Evolutionary conservation across 2,888 invertebrate species (phyloP).

Genomic region (Heliothis peltigera): DNA sequence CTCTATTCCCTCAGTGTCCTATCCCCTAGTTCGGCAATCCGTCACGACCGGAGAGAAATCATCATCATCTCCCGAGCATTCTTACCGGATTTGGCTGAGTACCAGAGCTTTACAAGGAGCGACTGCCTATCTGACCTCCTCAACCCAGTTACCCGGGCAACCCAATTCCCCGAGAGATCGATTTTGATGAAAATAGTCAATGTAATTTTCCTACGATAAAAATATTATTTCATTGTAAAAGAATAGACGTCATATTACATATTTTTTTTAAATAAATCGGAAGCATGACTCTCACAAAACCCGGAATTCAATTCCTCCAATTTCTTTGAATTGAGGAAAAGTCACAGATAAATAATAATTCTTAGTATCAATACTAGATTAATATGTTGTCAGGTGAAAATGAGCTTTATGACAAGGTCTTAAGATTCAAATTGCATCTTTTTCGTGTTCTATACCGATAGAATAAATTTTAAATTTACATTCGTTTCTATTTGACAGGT

Average conservation of each 20-base stretch:
- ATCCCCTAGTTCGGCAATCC: no score
- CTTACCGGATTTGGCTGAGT: no score
- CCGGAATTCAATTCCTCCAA: background rate
- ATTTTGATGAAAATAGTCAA: background rate
- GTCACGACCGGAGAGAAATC: no score
- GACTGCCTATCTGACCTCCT: no score
- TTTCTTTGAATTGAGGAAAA: slow-evolving; percentile 31
- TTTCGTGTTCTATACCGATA: background rate
- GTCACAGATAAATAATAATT: slow-evolving; percentile 30
- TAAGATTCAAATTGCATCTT: slow-evolving; percentile 19
- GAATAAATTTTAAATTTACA: background rate
- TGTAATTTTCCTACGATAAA: background rate
- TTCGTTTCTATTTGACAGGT: background rate
- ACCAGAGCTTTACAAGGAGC: no score
- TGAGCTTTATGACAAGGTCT: background rate
- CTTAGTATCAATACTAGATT: slow-evolving; percentile 12
- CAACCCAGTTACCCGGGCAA: no score
- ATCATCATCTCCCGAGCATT: no score
- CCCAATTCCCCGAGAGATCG: no score
- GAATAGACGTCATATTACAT: background rate
- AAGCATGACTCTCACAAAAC: background rate
- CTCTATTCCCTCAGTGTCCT: no score
- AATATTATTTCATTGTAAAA: background rate
- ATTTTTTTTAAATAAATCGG: slow-evolving; percentile 8
- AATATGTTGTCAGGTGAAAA: background rate